Conservation (phyloP, 1,140 invertebrate genomes). For the Atta cephalotes region DNA sequence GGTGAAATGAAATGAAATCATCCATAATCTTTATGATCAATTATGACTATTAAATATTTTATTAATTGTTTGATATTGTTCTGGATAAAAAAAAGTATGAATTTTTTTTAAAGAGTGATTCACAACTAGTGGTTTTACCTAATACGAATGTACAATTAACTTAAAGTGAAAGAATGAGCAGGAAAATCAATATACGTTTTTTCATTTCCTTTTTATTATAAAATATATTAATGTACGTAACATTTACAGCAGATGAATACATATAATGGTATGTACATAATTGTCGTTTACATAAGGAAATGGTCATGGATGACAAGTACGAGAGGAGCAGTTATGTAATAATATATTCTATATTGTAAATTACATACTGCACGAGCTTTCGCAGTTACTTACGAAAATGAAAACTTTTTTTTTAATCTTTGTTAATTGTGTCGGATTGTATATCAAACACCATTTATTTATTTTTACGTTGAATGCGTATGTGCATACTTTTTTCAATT, state of each 20-base stretch:
- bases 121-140: too few species aligned
- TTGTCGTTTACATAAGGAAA: conserved; percentile 28
- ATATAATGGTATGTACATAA: conserved; percentile 70
- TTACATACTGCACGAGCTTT: background rate
- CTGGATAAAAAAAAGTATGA: too few species aligned
- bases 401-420: conserved; percentile 17
- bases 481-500: conserved; percentile 36
- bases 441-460: conserved; percentile 55
- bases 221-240: conserved; percentile 81
- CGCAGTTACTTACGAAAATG: conserved; percentile 3
- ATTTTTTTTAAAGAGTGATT: too few species aligned
- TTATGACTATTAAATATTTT: too few species aligned
- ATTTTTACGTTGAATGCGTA: conserved; percentile 17
- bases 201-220: conserved; percentile 78
- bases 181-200: background rate
- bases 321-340: background rate
- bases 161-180: background rate
- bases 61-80: too few species aligned
- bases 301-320: conserved; percentile 2
- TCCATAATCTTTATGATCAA: too few species aligned
- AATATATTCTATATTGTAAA: conserved; percentile 22
- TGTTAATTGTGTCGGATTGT: conserved; percentile 24
- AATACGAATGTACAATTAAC: background rate
- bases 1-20: too few species aligned
- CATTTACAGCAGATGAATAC: conserved; percentile 77